phyloP scores from a whole-genome alignment of 1,140 invertebrate genomes.

The Ladona fulva region DNA sequence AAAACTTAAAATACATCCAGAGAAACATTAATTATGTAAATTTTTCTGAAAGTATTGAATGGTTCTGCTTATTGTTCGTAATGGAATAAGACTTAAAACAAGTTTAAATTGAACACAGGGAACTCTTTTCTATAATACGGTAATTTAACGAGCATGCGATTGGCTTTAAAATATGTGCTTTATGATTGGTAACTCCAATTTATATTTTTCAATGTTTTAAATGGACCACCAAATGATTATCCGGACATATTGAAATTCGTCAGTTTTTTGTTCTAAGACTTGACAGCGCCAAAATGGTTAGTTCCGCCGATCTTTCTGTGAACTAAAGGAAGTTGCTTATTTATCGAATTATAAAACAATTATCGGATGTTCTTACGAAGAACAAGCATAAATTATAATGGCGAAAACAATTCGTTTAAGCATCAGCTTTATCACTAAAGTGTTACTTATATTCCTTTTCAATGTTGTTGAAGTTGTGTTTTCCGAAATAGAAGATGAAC shows the following conservation, averaged over 20 bases:
- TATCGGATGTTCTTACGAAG: not conserved
- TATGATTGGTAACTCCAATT: too few relatives aligned
- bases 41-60: too few relatives aligned
- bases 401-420: not conserved
- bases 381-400: not conserved
- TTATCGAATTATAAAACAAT: slow-evolving; percentile 9
- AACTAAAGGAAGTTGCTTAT: not conserved
- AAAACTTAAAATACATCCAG: too few relatives aligned
- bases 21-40: too few relatives aligned
- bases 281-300: not conserved
- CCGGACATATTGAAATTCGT: not conserved
- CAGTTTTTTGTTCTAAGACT: not conserved
- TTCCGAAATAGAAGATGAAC: not conserved
- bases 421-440: slow-evolving; percentile 1
- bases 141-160: too few relatives aligned
- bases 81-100: too few relatives aligned
- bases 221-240: too few relatives aligned
- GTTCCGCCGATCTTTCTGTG: not conserved
- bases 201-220: too few relatives aligned
- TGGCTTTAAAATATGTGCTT: too few relatives aligned
- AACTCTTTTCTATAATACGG: too few relatives aligned
- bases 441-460: slow-evolving; percentile 7
- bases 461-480: slow-evolving; percentile 1
- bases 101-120: too few relatives aligned
- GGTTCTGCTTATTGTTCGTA: too few relatives aligned